Percentiles rank a stretch among this genome's conserved stretches.
Evolutionary conservation across 2,888 invertebrate genomes (phyloP).

Genomic region (Timema cristinae): DNA sequence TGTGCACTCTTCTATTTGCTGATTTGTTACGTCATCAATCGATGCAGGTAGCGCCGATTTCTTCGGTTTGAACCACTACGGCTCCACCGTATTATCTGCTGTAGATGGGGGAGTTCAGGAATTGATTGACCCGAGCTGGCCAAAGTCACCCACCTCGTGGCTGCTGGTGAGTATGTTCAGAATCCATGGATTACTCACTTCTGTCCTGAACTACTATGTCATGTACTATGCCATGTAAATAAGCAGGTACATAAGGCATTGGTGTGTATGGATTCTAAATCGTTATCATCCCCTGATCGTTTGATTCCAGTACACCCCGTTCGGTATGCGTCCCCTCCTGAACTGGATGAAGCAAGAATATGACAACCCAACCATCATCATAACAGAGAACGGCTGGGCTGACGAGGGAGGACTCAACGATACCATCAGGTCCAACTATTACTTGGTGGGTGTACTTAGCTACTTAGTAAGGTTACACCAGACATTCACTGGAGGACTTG

Average conservation of each 20-base stretch:
- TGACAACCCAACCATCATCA: slow-evolving; percentile 22
- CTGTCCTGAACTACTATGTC: too few species aligned
- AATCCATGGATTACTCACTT: too few species aligned
- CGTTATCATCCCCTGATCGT: too few species aligned
- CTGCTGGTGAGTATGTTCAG: not conserved
- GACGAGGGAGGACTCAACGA: slow-evolving; percentile 25
- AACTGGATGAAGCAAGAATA: slow-evolving; percentile 24
- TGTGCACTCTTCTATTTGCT: too few species aligned
- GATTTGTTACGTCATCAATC: too few species aligned
- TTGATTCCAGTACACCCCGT: slow-evolving; percentile 41
- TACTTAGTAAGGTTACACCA: too few species aligned
- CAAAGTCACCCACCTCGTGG: not conserved
- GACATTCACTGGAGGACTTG: too few species aligned
- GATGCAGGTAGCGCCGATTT: slow-evolving; percentile 4
- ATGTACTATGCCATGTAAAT: too few species aligned
- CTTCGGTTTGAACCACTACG: slow-evolving; percentile 5
- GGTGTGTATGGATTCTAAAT: too few species aligned
- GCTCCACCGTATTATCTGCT: too few species aligned
- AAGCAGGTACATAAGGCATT: too few species aligned
- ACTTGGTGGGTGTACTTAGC: slow-evolving; percentile 15
- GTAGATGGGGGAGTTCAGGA: not conserved
- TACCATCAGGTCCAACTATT: slow-evolving; percentile 18
- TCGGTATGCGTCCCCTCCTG: slow-evolving; percentile 23
- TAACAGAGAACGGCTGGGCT: slow-evolving; percentile 27
- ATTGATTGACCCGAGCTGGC: slow-evolving; percentile 7